phyloP scores from a whole-genome alignment of 2,888 invertebrate genomes.

The Neoascia interrupta region DNA sequence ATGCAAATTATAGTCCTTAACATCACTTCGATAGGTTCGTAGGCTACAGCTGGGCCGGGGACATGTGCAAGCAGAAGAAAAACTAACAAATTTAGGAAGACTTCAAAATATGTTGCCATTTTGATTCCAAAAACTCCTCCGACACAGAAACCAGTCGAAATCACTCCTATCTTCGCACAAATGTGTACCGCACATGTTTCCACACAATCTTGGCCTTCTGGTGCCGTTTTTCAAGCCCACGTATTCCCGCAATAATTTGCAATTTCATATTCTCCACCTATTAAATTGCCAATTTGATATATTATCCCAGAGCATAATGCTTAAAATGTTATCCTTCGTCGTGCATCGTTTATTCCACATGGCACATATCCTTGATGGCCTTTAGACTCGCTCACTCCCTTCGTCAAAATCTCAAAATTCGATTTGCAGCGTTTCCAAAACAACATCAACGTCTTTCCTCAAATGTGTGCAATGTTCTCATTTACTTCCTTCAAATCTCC shows the following conservation, averaged over 20 bases:
- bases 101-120: too few relatives aligned
- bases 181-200: too few relatives aligned
- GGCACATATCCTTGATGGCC: slow-evolving; percentile 40
- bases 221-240: too few relatives aligned
- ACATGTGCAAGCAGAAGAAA: too few relatives aligned
- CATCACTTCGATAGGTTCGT: too few relatives aligned
- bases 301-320: slow-evolving; percentile 23
- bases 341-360: slow-evolving; percentile 53
- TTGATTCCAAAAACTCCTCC: too few relatives aligned
- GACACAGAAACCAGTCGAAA: too few relatives aligned
- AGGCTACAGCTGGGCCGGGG: too few relatives aligned
- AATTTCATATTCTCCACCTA: slow-evolving; percentile 28
- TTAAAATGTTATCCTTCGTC: neutral
- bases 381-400: slow-evolving; percentile 11
- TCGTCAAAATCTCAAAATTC: slow-evolving; percentile 40
- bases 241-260: slow-evolving; percentile 27
- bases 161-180: too few relatives aligned
- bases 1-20: too few relatives aligned
- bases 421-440: slow-evolving; percentile 56
- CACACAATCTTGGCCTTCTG: too few relatives aligned
- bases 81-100: too few relatives aligned
- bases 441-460: slow-evolving; percentile 36
- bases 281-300: slow-evolving; percentile 47
- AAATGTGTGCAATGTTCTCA: slow-evolving; percentile 11
- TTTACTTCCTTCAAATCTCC: neutral